phyloP scores from a whole-genome alignment of 2,888 invertebrate species.

The Ernsta delagoae region DNA sequence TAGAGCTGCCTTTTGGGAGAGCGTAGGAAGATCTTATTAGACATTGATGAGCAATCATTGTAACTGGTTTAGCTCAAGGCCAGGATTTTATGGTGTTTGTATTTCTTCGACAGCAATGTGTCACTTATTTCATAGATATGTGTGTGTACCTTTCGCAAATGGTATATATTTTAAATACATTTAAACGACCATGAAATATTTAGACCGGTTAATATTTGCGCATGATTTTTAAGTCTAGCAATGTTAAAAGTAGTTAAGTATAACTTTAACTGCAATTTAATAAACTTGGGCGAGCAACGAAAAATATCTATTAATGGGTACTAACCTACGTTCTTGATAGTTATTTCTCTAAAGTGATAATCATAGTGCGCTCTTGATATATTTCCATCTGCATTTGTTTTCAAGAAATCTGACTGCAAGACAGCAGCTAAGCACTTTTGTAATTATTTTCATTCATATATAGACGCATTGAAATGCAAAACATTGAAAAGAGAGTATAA shows the following conservation, averaged over 20 bases:
- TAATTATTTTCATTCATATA: neutral
- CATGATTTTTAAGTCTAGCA: too few relatives aligned
- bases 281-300: too few relatives aligned
- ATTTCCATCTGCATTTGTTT: too few relatives aligned
- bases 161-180: too few relatives aligned
- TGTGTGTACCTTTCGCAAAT: neutral
- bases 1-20: constrained; percentile 7
- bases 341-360: too few relatives aligned
- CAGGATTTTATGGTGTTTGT: neutral
- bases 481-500: neutral
- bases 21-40: constrained; percentile 1
- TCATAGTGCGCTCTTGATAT: too few relatives aligned
- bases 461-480: neutral
- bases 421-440: neutral
- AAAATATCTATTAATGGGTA: too few relatives aligned
- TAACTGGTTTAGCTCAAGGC: constrained; percentile 10
- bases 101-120: neutral
- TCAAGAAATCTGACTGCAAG: neutral
- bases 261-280: too few relatives aligned
- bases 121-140: neutral
- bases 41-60: neutral
- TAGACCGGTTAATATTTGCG: too few relatives aligned
- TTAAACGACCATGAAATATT: too few relatives aligned
- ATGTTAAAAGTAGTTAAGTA: too few relatives aligned
- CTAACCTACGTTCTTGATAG: too few relatives aligned